Evolutionary conservation across 2,888 invertebrate genomes (phyloP), one percentile per base, ranked within the genome.

Genomic region (Leptodirus hochenwartii): DNA sequence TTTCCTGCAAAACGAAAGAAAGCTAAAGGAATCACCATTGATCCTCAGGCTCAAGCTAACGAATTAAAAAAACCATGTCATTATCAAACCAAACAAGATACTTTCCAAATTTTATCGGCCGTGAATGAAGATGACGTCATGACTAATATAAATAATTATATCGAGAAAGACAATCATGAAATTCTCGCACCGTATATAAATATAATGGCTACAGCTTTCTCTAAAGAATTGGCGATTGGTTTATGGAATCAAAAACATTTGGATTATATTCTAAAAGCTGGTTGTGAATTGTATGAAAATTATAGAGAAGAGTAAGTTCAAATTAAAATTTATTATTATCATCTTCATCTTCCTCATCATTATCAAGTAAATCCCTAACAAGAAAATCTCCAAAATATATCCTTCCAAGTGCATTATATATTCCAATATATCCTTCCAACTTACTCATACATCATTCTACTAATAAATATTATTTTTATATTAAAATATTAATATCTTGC

Each of bases 161-260:
- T n/a, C n/a, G n/a, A n/a, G n/a, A n/a, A n/a, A n/a, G n/a, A n/a
- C n/a, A n/a, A n/a, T n/a, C n/a, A n/a, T n/a, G n/a, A n/a, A n/a
- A n/a, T n/a, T n/a, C n/a, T n/a, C n/a, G 47, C 66, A 2, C 66
- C 66, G 0, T 67, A 66, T 38, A 53, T 59, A 1, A 58, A 65
- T n/a, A 61, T 67, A 10, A 64, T 66, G 61, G 65, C 67, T 0
- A 53, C 61, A 2, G 65, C 68, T 1, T 61, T 69, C 4, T 63
- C 69, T 1, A 62, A 64, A 36, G 72, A 71, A 39, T 64, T 64
- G 36, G 40, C 57, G 0, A 55, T 67, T 2, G 51, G 61, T 17
- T 62, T 69, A 0, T 74, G 74, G 71, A 63, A 62, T 2, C 36
- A 46, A 0, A 60, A 63, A 1, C 57, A 70, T 1, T 61, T 75